These are phyloP conservation scores for Sylvietta virens DNA, from an alignment of 2,113 vertebrate genomes.

Conservation along the genomic window DNA sequence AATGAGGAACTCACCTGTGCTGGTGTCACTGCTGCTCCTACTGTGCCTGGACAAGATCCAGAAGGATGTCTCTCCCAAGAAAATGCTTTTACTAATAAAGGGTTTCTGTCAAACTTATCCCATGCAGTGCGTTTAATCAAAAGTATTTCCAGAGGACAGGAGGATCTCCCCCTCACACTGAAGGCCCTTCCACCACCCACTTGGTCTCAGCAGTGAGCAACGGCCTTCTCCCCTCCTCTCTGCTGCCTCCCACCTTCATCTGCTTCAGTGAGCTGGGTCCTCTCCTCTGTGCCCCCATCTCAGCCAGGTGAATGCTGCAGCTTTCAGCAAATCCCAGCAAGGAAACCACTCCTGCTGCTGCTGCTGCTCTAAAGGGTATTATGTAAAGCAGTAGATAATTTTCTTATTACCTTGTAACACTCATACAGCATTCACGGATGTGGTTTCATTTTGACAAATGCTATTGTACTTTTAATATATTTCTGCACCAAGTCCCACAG, in stretches of 20 bases:
- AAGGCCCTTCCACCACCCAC: not conserved
- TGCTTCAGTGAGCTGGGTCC: not conserved
- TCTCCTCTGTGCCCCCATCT: not conserved
- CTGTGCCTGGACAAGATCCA: not conserved
- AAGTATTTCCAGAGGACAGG: not conserved
- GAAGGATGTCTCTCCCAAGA: not conserved
- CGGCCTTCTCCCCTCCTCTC: fast-evolving
- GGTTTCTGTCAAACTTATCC: fast-evolving
- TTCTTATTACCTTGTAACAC: not conserved
- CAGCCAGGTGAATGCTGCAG: not conserved
- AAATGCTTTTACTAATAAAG: not conserved
- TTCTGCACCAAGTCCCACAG: not conserved
- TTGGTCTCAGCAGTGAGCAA: not conserved
- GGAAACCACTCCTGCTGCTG: not conserved
- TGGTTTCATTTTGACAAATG: not conserved
- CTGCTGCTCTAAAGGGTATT: not conserved
- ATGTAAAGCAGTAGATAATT: not conserved
- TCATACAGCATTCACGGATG: not conserved
- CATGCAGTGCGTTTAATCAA: not conserved
- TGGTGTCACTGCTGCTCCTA: not conserved
- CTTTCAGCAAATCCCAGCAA: not conserved
- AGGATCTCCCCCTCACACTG: fast-evolving
- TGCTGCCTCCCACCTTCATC: not conserved
- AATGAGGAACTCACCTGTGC: not conserved
- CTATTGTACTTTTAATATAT: not conserved